Evolutionary conservation across 2,113 vertebrate species (phyloP).

Genomic region (Lagopus leucura): DNA sequence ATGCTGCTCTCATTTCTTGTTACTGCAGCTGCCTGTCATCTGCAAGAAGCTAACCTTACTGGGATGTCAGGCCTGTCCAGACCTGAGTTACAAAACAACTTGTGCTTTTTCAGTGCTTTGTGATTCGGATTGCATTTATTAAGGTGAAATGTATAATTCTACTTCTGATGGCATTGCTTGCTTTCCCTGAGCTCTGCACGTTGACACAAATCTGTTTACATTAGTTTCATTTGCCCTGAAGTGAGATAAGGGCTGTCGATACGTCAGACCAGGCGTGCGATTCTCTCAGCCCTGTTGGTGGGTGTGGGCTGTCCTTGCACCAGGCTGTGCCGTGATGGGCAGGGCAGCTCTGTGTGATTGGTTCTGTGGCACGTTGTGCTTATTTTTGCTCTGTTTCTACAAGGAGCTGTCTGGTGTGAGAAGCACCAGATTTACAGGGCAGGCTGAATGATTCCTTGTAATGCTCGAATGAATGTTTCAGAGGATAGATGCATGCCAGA

Average conservation of each 20-base stretch:
- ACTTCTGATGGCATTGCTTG: background rate
- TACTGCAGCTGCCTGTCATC: slow-evolving; percentile 11
- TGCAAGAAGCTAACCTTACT: background rate
- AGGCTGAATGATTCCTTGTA: background rate
- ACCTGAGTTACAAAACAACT: background rate
- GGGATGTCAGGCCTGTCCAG: background rate
- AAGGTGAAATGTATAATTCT: background rate
- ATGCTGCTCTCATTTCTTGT: slow-evolving; percentile 13
- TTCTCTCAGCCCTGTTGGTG: background rate
- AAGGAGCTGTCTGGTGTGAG: background rate
- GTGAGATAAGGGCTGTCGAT: background rate
- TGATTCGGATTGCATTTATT: background rate
- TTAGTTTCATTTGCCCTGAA: background rate
- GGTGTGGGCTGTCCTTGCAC: background rate
- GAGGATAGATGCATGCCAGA: background rate
- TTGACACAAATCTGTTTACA: background rate
- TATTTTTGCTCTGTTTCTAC: background rate
- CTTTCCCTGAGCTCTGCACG: background rate
- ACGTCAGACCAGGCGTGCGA: background rate
- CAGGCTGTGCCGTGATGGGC: background rate
- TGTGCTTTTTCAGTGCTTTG: background rate
- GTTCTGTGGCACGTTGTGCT: background rate
- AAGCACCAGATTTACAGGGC: background rate
- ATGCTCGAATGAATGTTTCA: background rate
- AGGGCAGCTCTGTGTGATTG: background rate